Conservation (phyloP, 2,797 vertebrate genomes). For the Manis javanica region DNA sequence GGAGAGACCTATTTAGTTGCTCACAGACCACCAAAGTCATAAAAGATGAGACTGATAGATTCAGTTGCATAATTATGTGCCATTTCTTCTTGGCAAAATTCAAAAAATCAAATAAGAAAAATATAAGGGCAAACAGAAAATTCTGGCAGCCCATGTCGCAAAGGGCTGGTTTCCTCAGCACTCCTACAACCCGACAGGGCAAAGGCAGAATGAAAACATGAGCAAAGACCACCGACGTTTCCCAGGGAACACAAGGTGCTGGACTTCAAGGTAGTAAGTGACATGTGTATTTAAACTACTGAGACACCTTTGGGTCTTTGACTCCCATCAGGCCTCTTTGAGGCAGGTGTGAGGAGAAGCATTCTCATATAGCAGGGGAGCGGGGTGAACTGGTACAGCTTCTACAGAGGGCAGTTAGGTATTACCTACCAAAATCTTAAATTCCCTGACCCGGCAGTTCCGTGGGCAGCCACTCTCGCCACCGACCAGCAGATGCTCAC, state of each 20-base stretch:
- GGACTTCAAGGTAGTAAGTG: background rate
- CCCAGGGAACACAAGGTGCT: background rate
- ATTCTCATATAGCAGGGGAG: background rate
- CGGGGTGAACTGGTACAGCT: background rate
- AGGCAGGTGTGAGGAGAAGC: background rate
- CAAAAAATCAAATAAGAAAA: background rate
- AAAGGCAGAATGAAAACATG: background rate
- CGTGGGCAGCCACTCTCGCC: background rate
- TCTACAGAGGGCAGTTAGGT: background rate
- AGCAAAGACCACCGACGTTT: background rate
- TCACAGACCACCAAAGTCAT: background rate
- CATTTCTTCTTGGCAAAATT: conserved; percentile 20
- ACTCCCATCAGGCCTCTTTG: background rate
- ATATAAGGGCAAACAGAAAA: background rate
- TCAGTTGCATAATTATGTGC: background rate
- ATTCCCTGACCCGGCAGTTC: background rate
- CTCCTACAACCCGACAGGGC: background rate
- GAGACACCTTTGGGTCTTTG: background rate
- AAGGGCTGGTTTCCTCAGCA: background rate
- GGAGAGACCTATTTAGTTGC: conserved; percentile 4
- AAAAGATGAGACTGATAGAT: conserved; percentile 15
- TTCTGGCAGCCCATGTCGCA: background rate
- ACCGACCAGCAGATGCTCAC: too few relatives aligned
- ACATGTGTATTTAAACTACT: background rate
- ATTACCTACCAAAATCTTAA: background rate